Conservation (phyloP, 2,888 invertebrate genomes). For the Ceramica pisi region DNA sequence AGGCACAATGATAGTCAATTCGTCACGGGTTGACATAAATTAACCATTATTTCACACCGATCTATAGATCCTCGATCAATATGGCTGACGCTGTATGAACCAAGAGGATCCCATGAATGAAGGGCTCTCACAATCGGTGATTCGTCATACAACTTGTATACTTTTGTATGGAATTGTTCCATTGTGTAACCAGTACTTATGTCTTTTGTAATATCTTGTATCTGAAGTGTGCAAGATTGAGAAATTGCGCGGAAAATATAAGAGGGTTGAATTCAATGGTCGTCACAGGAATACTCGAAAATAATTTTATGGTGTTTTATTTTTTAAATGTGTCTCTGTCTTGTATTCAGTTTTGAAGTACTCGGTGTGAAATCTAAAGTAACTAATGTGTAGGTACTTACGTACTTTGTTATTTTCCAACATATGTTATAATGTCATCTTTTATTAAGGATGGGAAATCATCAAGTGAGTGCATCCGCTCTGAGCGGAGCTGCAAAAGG, state of each 20-base stretch:
- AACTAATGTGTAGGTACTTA: too few species aligned
- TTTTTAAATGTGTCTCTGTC: slow-evolving; percentile 14
- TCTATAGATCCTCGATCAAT: slow-evolving; percentile 65
- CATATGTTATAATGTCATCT: not conserved
- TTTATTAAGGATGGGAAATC: too few species aligned
- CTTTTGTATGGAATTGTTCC: slow-evolving; percentile 64
- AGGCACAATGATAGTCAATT: slow-evolving; percentile 68
- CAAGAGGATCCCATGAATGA: slow-evolving; percentile 60
- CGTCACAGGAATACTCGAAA: slow-evolving; percentile 31
- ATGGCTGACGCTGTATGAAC: slow-evolving; percentile 54
- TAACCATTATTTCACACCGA: slow-evolving; percentile 73
- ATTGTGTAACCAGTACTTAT: slow-evolving; percentile 57
- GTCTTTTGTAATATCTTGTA: slow-evolving; percentile 59
- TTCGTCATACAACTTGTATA: slow-evolving; percentile 74
- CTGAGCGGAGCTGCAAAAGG: too few species aligned
- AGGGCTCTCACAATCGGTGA: slow-evolving; percentile 66
- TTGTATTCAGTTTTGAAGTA: not conserved
- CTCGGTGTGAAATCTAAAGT: not conserved
- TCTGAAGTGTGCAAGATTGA: slow-evolving; percentile 65
- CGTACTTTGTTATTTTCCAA: not conserved
- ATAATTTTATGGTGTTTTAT: slow-evolving; percentile 39
- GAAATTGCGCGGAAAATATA: slow-evolving; percentile 63
- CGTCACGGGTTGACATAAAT: slow-evolving; percentile 77
- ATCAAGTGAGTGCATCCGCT: too few species aligned
- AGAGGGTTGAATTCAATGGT: slow-evolving; percentile 59